A percentile compares a stretch with the other conserved stretches of the same genome.
These are phyloP conservation scores for Heliconius hewitsoni DNA, from an alignment of 1,140 invertebrate genomes.

Conservation along the genomic window DNA sequence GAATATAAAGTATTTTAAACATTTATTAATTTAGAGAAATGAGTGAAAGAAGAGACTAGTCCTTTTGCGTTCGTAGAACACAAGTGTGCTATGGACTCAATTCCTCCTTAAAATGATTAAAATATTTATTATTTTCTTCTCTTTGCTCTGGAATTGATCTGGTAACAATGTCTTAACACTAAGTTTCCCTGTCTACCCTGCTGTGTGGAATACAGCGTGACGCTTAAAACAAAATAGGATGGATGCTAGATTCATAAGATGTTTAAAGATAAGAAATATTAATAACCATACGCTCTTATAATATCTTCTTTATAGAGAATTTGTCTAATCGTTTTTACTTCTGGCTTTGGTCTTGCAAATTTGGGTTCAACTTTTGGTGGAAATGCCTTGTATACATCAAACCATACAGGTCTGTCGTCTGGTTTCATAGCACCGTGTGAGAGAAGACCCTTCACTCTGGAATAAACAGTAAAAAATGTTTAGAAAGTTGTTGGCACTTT, in stretches of 20 bases:
- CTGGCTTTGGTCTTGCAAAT: slow-evolving; percentile 84
- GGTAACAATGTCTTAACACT: no score
- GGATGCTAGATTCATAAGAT: not conserved
- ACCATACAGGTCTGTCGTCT: slow-evolving; percentile 94
- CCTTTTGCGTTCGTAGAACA: no score
- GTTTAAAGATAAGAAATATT: not conserved
- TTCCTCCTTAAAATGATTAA: no score
- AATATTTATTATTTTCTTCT: no score
- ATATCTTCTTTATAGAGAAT: slow-evolving; percentile 94
- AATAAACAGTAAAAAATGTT: slow-evolving; percentile 46
- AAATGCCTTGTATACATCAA: slow-evolving; percentile 92
- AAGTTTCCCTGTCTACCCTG: no score
- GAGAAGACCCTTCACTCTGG: slow-evolving; percentile 88
- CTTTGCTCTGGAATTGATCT: no score
- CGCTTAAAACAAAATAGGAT: no score
- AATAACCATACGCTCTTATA: slow-evolving; percentile 88
- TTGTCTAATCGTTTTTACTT: slow-evolving; percentile 81
- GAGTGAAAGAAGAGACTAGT: no score
- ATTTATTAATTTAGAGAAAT: no score
- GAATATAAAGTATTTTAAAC: no score
- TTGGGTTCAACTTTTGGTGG: slow-evolving; percentile 90
- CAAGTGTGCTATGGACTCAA: no score
- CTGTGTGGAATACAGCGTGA: no score
- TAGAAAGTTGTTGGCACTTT: not conserved
- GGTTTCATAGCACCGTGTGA: slow-evolving; percentile 87